Conservation (phyloP, 2,113 vertebrate species). For the Orycteropus afer region DNA sequence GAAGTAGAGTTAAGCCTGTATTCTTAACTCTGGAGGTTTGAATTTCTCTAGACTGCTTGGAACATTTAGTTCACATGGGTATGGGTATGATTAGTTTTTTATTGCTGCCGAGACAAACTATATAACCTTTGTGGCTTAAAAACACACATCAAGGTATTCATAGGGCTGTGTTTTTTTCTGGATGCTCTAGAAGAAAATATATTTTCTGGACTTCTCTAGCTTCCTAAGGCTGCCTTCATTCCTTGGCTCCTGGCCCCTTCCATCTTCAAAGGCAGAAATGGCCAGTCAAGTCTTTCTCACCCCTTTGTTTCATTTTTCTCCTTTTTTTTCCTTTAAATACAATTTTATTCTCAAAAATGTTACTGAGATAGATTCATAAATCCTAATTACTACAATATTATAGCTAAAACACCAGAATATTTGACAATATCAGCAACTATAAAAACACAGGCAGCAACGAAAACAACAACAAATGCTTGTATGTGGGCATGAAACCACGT, state of each 20-base stretch:
- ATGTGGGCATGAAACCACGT: no score
- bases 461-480: no score
- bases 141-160: background rate
- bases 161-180: background rate
- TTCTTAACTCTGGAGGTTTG: background rate
- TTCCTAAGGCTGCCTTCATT: background rate
- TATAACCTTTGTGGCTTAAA: background rate
- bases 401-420: no score
- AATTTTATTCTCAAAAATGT: no score
- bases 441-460: no score
- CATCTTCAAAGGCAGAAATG: background rate
- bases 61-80: background rate
- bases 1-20: background rate
- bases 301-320: no score
- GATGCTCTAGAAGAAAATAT: background rate
- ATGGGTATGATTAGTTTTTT: background rate
- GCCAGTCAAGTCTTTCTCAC: background rate
- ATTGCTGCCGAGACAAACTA: background rate
- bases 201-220: background rate
- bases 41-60: background rate
- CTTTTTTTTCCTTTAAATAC: no score
- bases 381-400: no score
- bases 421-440: no score
- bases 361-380: no score
- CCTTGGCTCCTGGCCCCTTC: background rate